Evolutionary conservation across 2,113 vertebrate species (phyloP).

Genomic region (Ammospiza caudacuta): DNA sequence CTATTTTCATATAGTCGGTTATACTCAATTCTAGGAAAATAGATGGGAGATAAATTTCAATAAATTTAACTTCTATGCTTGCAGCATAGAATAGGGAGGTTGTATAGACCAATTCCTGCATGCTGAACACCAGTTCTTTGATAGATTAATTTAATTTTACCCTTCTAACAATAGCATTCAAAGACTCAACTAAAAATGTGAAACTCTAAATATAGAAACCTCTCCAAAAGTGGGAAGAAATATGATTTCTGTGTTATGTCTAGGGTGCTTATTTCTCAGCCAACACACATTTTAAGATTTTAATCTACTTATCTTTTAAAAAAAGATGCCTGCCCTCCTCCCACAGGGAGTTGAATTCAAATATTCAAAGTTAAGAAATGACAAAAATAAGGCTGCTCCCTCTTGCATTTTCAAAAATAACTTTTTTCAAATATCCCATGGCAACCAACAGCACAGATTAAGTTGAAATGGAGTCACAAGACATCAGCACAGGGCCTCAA

Average conservation of each 20-base stretch:
- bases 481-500: background rate
- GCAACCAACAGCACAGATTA: background rate
- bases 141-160: conserved; percentile 8
- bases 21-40: background rate
- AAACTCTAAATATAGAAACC: background rate
- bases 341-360: conserved; percentile 1
- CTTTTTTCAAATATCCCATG: background rate
- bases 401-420: conserved; percentile 22
- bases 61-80: background rate
- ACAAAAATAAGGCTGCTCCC: conserved; percentile 7
- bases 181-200: background rate
- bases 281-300: conserved; percentile 9
- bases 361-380: background rate
- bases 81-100: background rate
- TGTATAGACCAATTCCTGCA: background rate
- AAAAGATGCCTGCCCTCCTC: background rate
- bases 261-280: background rate
- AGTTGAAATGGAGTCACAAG: background rate
- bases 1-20: background rate
- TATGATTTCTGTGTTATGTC: background rate
- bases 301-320: conserved; percentile 2
- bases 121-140: background rate
- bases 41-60: background rate
- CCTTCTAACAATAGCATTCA: background rate
- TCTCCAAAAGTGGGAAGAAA: background rate